Conservation (phyloP, 92 coral and sea anemone species). For the Parazoanthus darwini region DNA sequence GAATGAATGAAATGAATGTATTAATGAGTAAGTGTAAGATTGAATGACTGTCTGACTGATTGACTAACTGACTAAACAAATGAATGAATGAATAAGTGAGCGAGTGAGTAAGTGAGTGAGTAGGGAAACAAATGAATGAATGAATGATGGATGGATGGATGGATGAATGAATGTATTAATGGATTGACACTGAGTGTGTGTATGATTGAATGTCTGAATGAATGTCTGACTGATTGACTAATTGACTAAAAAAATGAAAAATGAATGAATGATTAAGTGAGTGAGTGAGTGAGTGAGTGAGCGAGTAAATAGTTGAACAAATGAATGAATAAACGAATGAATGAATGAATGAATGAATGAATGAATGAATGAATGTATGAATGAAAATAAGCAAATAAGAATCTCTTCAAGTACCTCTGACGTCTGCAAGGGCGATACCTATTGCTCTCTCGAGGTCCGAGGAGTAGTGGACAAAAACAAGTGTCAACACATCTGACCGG, state of each 20-base stretch:
- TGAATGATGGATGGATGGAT: too few species aligned
- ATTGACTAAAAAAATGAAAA: too few species aligned
- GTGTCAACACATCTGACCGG: background rate
- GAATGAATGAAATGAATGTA: too few species aligned
- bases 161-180: too few species aligned
- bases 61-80: background rate
- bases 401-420: background rate
- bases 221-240: too few species aligned
- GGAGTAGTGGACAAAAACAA: background rate
- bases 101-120: background rate
- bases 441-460: conserved; percentile 4
- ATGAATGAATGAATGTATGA: background rate
- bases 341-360: background rate
- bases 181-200: too few species aligned
- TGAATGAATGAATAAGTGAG: background rate
- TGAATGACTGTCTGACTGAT: too few species aligned
- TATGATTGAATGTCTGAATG: too few species aligned
- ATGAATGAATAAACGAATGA: too few species aligned
- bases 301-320: background rate
- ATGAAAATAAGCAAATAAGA: background rate
- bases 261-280: background rate
- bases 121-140: background rate
- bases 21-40: too few species aligned
- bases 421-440: conserved; percentile 1
- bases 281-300: background rate